Evolutionary conservation across 1,140 invertebrate genomes (phyloP).

Genomic region (Holcopasites calliopsidis): DNA sequence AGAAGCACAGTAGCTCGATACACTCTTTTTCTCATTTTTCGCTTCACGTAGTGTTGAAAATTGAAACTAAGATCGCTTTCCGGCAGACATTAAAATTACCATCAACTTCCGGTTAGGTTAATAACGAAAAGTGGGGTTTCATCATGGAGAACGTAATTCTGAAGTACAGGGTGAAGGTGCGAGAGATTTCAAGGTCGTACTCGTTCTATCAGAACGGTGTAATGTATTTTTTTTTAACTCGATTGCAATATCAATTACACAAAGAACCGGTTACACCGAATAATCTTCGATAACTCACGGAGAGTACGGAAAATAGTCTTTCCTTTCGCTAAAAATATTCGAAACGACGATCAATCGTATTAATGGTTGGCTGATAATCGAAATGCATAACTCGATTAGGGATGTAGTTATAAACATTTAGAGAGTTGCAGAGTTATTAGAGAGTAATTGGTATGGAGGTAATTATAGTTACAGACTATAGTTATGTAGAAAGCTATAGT

Average conservation of each 20-base stretch:
- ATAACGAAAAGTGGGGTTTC: neutral
- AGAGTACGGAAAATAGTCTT: neutral
- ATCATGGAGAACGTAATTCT: neutral
- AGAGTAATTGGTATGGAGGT: neutral
- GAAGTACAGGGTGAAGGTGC: neutral
- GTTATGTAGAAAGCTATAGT: too few relatives aligned
- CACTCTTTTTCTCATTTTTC: neutral
- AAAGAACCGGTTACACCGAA: too few relatives aligned
- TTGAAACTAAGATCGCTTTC: neutral
- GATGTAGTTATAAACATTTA: neutral
- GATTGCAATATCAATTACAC: neutral
- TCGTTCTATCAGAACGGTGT: neutral
- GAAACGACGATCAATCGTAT: neutral
- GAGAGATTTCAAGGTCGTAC: neutral
- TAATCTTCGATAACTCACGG: neutral
- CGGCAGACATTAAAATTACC: too few relatives aligned
- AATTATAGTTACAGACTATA: too few relatives aligned
- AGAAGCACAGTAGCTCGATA: neutral
- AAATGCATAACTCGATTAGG: neutral
- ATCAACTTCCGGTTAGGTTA: neutral
- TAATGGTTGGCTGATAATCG: neutral
- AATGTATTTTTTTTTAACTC: neutral
- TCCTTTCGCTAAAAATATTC: neutral
- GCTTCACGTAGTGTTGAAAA: neutral
- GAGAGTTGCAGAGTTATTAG: neutral